Conservation (phyloP, 2,888 invertebrate species). For the Aphodius sticticus region DNA sequence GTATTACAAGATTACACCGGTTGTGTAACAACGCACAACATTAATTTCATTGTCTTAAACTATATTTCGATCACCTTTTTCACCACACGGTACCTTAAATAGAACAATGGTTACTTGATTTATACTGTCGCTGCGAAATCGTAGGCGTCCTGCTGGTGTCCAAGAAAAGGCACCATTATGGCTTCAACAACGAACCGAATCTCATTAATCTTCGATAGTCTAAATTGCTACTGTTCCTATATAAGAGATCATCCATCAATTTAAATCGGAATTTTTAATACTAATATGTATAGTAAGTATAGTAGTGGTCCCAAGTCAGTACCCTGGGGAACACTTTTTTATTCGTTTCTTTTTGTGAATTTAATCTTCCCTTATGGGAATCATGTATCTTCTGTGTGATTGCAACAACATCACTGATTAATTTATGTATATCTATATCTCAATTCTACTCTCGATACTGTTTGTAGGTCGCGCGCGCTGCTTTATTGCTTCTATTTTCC, state of each 20-base stretch:
- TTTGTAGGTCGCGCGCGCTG: too few relatives aligned
- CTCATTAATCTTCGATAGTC: constrained; percentile 23
- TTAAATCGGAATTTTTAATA: not conserved
- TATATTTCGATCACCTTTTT: constrained; percentile 31
- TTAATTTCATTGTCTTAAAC: constrained; percentile 29
- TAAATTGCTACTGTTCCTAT: constrained; percentile 32
- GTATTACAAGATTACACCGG: not conserved
- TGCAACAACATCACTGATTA: too few relatives aligned
- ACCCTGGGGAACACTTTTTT: too few relatives aligned
- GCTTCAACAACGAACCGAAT: constrained; percentile 15
- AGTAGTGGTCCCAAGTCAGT: too few relatives aligned
- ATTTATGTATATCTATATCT: too few relatives aligned
- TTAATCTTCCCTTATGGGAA: too few relatives aligned
- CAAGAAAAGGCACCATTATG: constrained; percentile 18
- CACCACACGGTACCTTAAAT: constrained; percentile 25
- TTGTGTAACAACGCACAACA: constrained; percentile 13
- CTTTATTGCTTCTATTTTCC: too few relatives aligned
- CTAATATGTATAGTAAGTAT: not conserved
- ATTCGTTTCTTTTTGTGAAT: too few relatives aligned
- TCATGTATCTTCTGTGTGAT: too few relatives aligned
- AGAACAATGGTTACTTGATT: constrained; percentile 31
- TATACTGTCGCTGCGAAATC: constrained; percentile 29
- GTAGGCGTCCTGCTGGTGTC: constrained; percentile 27
- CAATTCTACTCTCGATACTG: too few relatives aligned
- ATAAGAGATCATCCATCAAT: constrained; percentile 15